Evolutionary conservation across 2,888 invertebrate species (phyloP).

Genomic region (Caenorhabditis macrosperma): DNA sequence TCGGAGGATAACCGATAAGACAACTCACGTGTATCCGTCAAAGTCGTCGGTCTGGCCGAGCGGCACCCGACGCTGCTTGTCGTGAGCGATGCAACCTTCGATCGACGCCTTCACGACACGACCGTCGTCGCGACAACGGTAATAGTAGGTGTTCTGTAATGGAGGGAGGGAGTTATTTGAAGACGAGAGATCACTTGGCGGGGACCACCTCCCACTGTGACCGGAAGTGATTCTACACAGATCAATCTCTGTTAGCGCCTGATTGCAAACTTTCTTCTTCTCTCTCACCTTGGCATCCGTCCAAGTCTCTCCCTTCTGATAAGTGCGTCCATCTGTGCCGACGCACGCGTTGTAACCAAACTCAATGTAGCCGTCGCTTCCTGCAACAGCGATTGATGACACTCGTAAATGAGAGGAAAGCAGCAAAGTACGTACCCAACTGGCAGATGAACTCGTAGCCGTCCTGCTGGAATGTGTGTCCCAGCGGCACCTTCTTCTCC

Average conservation of each 20-base stretch:
- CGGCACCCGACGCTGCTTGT: constrained; percentile 65
- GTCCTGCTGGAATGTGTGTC: constrained; percentile 66
- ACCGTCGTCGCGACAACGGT: constrained; percentile 69
- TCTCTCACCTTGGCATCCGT: constrained; percentile 67
- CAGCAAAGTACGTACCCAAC: constrained; percentile 47
- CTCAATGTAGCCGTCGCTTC: constrained; percentile 67
- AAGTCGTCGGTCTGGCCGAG: constrained; percentile 73
- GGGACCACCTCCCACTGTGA: not conserved
- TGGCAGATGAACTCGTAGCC: constrained; percentile 66
- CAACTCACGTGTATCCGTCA: constrained; percentile 70
- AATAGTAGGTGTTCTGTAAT: constrained; percentile 73
- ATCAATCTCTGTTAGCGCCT: not conserved
- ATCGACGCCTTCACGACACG: constrained; percentile 68
- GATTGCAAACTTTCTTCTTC: not conserved
- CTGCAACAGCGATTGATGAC: constrained; percentile 29
- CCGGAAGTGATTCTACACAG: not conserved
- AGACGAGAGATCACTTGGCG: constrained; percentile 1
- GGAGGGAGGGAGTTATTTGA: not conserved
- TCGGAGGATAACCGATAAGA: constrained; percentile 42
- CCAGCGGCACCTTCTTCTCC: constrained; percentile 65
- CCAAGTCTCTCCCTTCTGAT: constrained; percentile 72
- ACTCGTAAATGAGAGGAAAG: constrained; percentile 3
- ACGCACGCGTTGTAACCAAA: constrained; percentile 73
- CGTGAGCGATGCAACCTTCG: constrained; percentile 73
- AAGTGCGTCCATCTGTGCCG: constrained; percentile 58